These are phyloP conservation scores for Trachelipus rathkii DNA, from an alignment of 1,140 invertebrate species.

Conservation along the genomic window DNA sequence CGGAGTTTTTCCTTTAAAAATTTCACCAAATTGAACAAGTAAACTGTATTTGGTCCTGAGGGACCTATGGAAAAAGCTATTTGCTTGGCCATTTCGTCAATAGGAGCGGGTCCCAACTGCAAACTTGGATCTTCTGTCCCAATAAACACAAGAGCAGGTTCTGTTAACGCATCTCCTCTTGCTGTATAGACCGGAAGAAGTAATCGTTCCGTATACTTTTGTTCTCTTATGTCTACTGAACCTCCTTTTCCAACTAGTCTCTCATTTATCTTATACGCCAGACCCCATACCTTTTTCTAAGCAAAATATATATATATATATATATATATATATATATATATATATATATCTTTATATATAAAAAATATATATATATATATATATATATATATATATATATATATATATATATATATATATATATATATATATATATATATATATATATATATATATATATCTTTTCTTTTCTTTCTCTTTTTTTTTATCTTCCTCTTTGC, in stretches of 20 bases:
- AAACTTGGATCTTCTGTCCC: constrained; percentile 68
- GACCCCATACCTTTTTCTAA: constrained; percentile 46
- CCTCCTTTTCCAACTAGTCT: constrained; percentile 30
- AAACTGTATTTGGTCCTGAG: constrained; percentile 82
- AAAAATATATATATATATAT: constrained; percentile 17
- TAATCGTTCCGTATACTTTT: constrained; percentile 37
- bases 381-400: constrained; percentile 18
- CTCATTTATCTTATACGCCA: constrained; percentile 45
- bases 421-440: constrained; percentile 4
- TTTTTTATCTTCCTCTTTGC: too few species aligned
- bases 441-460: too few species aligned
- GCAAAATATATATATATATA: background rate
- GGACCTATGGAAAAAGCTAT: constrained; percentile 68
- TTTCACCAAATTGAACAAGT: constrained; percentile 76
- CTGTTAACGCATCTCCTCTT: constrained; percentile 2
- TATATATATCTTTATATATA: constrained; percentile 13
- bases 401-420: constrained; percentile 13
- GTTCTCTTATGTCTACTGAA: constrained; percentile 44
- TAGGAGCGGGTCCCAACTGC: constrained; percentile 68
- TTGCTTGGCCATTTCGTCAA: constrained; percentile 72
- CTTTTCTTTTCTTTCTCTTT: too few species aligned
- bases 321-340: constrained; percentile 4
- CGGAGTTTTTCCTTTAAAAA: constrained; percentile 58
- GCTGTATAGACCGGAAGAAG: constrained; percentile 25
- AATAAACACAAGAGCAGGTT: constrained; percentile 62